Percentiles rank a stretch among this genome's conserved stretches.
phyloP scores from a whole-genome alignment of 1,140 invertebrate species.

The Helicorthomorpha holstii region DNA sequence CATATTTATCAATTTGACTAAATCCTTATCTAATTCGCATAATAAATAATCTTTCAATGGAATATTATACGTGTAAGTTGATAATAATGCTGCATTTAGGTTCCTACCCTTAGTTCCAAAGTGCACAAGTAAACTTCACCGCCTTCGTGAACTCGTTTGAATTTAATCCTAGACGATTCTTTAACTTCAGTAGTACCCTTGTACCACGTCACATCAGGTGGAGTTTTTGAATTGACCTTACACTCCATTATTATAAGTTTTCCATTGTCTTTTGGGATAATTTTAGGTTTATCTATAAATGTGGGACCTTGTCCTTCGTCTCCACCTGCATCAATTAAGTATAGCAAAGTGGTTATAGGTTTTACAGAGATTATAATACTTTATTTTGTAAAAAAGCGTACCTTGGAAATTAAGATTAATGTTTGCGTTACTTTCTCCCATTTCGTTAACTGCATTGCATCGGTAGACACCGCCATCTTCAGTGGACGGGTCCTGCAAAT shows the following conservation, averaged over 20 bases:
- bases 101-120: constrained; percentile 63
- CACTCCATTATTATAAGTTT: constrained; percentile 91
- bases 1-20: too few relatives aligned
- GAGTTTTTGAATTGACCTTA: constrained; percentile 80
- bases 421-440: constrained; percentile 98
- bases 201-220: constrained; percentile 76
- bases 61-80: not conserved
- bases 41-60: not conserved
- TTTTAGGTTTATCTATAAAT: constrained; percentile 90
- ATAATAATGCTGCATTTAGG: not conserved
- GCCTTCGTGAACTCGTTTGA: constrained; percentile 50
- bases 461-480: constrained; percentile 95
- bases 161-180: constrained; percentile 69
- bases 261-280: constrained; percentile 90
- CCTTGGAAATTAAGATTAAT: constrained; percentile 99
- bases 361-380: too few relatives aligned
- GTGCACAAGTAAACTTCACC: constrained; percentile 78
- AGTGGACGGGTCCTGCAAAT: constrained; percentile 59
- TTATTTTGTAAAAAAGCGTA: constrained; percentile 35
- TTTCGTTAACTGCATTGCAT: constrained; percentile 95
- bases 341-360: not conserved
- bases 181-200: constrained; percentile 67
- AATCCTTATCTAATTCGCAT: too few relatives aligned
- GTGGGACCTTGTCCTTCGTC: constrained; percentile 68
- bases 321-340: constrained; percentile 32